Evolutionary conservation across 2,797 vertebrate species (phyloP).

Genomic region (Hoplostethus mediterraneus): DNA sequence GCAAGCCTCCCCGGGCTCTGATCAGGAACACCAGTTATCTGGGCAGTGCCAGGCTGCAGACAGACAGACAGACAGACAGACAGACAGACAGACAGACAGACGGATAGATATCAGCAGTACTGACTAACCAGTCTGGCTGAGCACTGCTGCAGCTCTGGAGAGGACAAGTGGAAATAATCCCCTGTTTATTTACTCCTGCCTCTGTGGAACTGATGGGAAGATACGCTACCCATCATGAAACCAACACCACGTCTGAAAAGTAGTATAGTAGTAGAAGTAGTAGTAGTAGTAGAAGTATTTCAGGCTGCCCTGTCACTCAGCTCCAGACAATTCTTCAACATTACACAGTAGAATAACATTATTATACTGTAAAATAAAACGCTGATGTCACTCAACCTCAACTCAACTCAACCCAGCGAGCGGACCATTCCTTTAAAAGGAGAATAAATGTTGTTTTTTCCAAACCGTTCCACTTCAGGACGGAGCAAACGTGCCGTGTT

Average conservation of each 20-base stretch:
- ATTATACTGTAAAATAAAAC: constrained; percentile 9
- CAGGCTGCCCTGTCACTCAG: no score
- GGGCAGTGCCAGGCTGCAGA: constrained; percentile 48
- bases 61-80: not conserved
- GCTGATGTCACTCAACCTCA: rapidly evolving
- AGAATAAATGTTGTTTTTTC: no score
- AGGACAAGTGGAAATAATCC: not conserved
- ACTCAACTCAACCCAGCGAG: no score
- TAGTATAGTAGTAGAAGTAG: no score
- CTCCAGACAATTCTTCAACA: no score
- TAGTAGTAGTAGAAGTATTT: no score
- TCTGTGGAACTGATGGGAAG: not conserved
- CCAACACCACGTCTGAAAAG: not conserved
- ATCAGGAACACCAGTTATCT: constrained; percentile 31
- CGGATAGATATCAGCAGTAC: constrained; percentile 35
- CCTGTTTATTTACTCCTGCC: not conserved
- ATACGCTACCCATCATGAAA: not conserved
- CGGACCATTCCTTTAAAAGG: no score
- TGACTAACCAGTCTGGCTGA: constrained; percentile 42
- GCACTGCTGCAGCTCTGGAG: not conserved
- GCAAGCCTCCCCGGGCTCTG: constrained; percentile 29
- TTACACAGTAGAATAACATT: no score
- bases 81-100: constrained; percentile 49
- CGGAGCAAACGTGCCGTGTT: not conserved
- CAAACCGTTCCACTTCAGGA: not conserved